phyloP scores from a whole-genome alignment of 2,888 invertebrate species.

The Argyresthia goedartella region DNA sequence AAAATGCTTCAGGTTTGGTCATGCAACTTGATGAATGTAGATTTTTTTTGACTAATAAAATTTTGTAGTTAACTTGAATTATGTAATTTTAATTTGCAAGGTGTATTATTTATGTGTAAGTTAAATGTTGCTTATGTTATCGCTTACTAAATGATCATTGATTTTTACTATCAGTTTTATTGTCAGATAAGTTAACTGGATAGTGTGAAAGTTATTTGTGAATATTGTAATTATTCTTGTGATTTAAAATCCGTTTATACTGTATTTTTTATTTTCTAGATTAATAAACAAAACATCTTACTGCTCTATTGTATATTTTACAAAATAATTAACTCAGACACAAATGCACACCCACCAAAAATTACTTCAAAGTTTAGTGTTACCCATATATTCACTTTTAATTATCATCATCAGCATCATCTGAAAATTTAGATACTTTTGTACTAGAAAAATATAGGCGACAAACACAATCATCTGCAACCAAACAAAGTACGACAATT shows the following conservation, averaged over 20 bases:
- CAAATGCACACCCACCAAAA: neutral
- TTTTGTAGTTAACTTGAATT: slow-evolving; percentile 67
- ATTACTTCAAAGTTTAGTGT: too few species aligned
- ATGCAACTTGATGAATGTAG: slow-evolving; percentile 37
- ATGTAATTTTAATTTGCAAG: slow-evolving; percentile 65
- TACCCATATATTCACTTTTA: too few species aligned
- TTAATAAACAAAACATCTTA: slow-evolving; percentile 64
- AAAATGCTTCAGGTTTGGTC: slow-evolving; percentile 19
- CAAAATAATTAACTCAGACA: too few species aligned
- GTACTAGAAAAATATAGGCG: too few species aligned
- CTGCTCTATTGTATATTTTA: slow-evolving; percentile 25
- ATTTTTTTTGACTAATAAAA: slow-evolving; percentile 61
- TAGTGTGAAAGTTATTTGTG: slow-evolving; percentile 63
- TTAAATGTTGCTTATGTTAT: slow-evolving; percentile 68
- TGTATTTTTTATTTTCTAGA: slow-evolving; percentile 71
- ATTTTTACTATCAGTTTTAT: slow-evolving; percentile 56
- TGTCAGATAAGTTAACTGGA: slow-evolving; percentile 49
- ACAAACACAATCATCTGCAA: too few species aligned
- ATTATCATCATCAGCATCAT: too few species aligned
- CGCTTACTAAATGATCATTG: slow-evolving; percentile 55
- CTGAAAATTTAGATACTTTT: too few species aligned
- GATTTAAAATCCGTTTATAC: slow-evolving; percentile 70
- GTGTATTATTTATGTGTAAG: slow-evolving; percentile 70
- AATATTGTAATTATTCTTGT: slow-evolving; percentile 71
- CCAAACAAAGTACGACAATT: too few species aligned